phyloP scores from a whole-genome alignment of 2,113 vertebrate genomes.

The Nothobranchius furzeri region DNA sequence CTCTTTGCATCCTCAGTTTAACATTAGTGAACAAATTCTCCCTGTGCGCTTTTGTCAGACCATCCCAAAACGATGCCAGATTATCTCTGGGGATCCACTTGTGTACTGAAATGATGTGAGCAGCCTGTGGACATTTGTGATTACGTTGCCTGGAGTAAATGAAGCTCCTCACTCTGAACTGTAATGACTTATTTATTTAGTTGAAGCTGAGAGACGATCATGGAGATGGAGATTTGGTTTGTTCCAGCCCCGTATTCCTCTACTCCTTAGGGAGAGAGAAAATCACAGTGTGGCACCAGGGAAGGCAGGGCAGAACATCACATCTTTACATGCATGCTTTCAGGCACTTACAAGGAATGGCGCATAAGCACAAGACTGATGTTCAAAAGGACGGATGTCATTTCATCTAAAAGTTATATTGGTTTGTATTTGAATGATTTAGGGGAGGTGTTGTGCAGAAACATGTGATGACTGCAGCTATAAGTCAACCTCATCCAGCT shows the following conservation, averaged over 20 bases:
- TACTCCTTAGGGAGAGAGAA: slow-evolving; percentile 71
- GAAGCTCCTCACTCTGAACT: slow-evolving; percentile 75
- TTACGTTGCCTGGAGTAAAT: slow-evolving; percentile 80
- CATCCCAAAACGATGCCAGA: slow-evolving; percentile 3
- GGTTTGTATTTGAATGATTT: neutral
- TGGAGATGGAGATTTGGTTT: slow-evolving; percentile 77
- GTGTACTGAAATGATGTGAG: slow-evolving; percentile 66
- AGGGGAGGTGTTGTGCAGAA: neutral
- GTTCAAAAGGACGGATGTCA: slow-evolving; percentile 24
- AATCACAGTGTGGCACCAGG: slow-evolving; percentile 78
- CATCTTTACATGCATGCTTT: slow-evolving; percentile 69
- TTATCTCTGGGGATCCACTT: slow-evolving; percentile 69
- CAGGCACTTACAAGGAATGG: slow-evolving; percentile 34
- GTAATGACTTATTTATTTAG: slow-evolving; percentile 86
- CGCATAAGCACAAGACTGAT: slow-evolving; percentile 17
- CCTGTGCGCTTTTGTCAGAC: slow-evolving; percentile 14
- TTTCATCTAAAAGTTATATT: neutral
- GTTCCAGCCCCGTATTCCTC: slow-evolving; percentile 53
- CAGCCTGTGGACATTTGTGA: slow-evolving; percentile 76
- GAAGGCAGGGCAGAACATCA: slow-evolving; percentile 69
- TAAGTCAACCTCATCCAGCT: too few relatives aligned
- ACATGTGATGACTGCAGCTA: neutral
- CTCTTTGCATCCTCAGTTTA: slow-evolving; percentile 6
- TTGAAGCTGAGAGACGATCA: slow-evolving; percentile 76
- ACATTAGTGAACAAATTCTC: neutral